A percentile compares a stretch with the other conserved stretches of the same genome.
Evolutionary conservation across 2,888 invertebrate species (phyloP).

Genomic region (Pollenia angustigena): DNA sequence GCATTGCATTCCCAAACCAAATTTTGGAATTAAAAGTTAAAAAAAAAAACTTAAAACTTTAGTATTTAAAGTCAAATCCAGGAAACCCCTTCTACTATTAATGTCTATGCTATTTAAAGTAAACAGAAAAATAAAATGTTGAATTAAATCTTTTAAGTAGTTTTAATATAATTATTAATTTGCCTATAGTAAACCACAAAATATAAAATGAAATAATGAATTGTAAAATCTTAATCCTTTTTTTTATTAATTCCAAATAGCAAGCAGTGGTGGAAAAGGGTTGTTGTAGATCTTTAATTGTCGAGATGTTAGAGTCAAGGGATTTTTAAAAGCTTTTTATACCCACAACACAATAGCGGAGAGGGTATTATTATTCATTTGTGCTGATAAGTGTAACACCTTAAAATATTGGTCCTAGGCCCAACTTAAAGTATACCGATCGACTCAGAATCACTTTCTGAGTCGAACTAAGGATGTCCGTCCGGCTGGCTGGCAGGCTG

Average conservation of each 20-base stretch:
- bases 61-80: slow-evolving; percentile 33
- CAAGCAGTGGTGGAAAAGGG: neutral
- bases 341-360: no score
- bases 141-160: slow-evolving; percentile 45
- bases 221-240: neutral
- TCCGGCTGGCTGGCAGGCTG: no score
- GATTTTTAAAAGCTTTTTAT: no score
- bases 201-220: neutral
- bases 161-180: slow-evolving; percentile 48
- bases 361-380: no score
- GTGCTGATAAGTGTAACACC: no score
- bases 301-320: no score
- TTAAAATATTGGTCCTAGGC: no score
- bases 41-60: slow-evolving; percentile 1
- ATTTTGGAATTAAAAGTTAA: slow-evolving; percentile 6
- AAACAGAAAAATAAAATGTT: neutral
- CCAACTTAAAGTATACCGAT: no score
- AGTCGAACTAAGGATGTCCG: no score
- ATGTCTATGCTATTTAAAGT: slow-evolving; percentile 54
- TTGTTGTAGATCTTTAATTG: neutral
- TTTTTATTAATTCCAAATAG: neutral
- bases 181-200: slow-evolving; percentile 52
- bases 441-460: no score
- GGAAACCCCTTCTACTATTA: slow-evolving; percentile 35
- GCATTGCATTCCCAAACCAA: slow-evolving; percentile 15